Percentiles rank a stretch among this genome's conserved stretches.
These are phyloP conservation scores for Anaspis maculata DNA, from an alignment of 2,888 invertebrate genomes.

Conservation along the genomic window DNA sequence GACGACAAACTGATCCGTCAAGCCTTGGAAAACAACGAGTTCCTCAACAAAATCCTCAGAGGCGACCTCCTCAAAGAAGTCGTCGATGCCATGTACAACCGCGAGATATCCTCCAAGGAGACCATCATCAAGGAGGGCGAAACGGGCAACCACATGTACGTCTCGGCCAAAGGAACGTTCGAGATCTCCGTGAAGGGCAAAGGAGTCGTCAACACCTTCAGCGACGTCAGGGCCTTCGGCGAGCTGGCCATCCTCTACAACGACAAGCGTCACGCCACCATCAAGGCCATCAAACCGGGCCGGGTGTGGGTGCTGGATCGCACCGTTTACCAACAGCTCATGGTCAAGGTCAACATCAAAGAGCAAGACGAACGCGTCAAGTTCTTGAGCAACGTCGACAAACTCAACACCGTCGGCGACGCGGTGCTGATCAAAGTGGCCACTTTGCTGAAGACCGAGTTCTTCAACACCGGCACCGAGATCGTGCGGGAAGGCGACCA, in stretches of 20 bases:
- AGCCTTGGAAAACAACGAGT: conserved; percentile 26
- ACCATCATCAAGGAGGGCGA: conserved; percentile 28
- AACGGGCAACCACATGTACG: conserved; percentile 67
- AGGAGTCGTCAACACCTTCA: conserved; percentile 63
- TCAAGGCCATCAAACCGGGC: conserved; percentile 71
- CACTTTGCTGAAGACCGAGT: conserved; percentile 80
- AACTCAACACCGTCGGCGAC: conserved; percentile 61
- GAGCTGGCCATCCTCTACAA: conserved; percentile 59
- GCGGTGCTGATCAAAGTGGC: conserved; percentile 72
- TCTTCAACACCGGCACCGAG: conserved; percentile 66
- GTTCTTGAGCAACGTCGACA: conserved; percentile 73
- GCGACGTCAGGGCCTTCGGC: conserved; percentile 75
- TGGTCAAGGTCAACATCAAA: conserved; percentile 77
- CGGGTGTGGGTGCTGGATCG: conserved; percentile 85
- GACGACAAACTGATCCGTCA: conserved; percentile 8
- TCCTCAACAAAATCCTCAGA: conserved; percentile 23
- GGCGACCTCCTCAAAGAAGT: conserved; percentile 22
- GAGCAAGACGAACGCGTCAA: conserved; percentile 77
- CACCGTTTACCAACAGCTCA: conserved; percentile 77
- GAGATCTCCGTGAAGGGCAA: conserved; percentile 75
- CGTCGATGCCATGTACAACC: conserved; percentile 27
- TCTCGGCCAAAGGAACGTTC: conserved; percentile 75
- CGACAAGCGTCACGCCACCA: conserved; percentile 80
- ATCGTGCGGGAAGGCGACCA: conserved; percentile 78
- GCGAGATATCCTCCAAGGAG: conserved; percentile 20